Base-by-base conservation (phyloP, 1,140 invertebrate species). In the Eumeta japonica region DNA sequence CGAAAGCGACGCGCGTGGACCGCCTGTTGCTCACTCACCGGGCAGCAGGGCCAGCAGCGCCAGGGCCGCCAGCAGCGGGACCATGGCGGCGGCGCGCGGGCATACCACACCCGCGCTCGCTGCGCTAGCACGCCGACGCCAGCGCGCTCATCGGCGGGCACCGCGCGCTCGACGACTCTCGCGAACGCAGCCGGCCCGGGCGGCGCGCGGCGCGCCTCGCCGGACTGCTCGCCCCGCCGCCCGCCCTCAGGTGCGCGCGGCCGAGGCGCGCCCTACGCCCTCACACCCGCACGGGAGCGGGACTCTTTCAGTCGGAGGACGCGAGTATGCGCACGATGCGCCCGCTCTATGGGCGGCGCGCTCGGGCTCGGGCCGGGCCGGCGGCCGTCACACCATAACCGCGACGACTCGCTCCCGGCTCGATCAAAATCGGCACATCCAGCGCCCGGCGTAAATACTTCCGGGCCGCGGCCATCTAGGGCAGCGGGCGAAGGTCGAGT, bases 61-160 rank as follows among this genome's bases (percentile, higher is more conserved):
- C 58, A 61, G 51, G 60, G 62, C 66, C 59, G 45, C 54, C 55
- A 64, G 50, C 51, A 64, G 42, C 45, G 52, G 53, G 58, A 54
- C 56, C 63, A 63, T 66, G 55, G 55, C 63, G 50, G 58, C 60
- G 58, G 56, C 62, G 63, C 63, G 65, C 65, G 63, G 62, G 58
- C 67, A 68, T 71, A 71, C 62, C 66, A 66, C 64, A 68, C 64
- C 64, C 66, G 64, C 66, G 66, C 66, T 57, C 61, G 58, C 58
- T 55, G 57, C 62, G 66, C 66, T 71, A 71, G 62, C 66, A 71
- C 60, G 51, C 54, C 57, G 63, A 53, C 61, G 61, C 65, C 60
- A 65, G 66, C 65, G 65, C 65, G 60, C 71, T 55, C 61, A 54
- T 62, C 50, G 39, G 39, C 30, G 28, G 51, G 46, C 44, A 24